phyloP scores from a whole-genome alignment of 1,140 invertebrate species.

The Orius laevigatus region DNA sequence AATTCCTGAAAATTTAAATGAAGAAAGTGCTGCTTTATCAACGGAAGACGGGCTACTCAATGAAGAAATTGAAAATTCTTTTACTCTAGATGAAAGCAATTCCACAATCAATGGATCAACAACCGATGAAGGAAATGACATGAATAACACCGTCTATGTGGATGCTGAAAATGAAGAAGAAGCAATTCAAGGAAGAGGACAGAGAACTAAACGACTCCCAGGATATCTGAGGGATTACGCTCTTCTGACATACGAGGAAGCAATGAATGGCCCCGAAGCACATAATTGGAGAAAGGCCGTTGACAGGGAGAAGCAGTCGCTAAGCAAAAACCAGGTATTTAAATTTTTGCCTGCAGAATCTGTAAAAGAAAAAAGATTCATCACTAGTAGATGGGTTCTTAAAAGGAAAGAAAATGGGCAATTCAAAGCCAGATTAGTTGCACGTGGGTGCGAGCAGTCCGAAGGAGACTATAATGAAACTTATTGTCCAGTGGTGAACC shows the following conservation, averaged over 20 bases:
- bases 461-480: conserved; percentile 24
- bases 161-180: too few relatives aligned
- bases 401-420: conserved; percentile 10
- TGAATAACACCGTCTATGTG: too few relatives aligned
- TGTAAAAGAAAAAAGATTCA: conserved; percentile 7
- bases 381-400: conserved; percentile 17
- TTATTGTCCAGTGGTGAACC: conserved; percentile 25
- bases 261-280: conserved; percentile 15
- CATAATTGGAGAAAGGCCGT: conserved; percentile 21
- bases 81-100: too few relatives aligned
- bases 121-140: too few relatives aligned
- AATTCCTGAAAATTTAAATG: conserved; percentile 3
- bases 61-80: too few relatives aligned
- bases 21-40: too few relatives aligned
- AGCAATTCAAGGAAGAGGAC: too few relatives aligned
- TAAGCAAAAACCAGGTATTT: conserved; percentile 22
- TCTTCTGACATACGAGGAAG: conserved; percentile 21
- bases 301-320: conserved; percentile 19
- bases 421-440: conserved; percentile 28
- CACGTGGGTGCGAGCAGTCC: conserved; percentile 25
- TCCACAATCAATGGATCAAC: too few relatives aligned
- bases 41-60: too few relatives aligned
- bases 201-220: too few relatives aligned
- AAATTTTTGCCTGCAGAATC: neutral
- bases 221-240: too few relatives aligned